Conservation (phyloP, 2,888 invertebrate species). For the Drosophila limbata region DNA sequence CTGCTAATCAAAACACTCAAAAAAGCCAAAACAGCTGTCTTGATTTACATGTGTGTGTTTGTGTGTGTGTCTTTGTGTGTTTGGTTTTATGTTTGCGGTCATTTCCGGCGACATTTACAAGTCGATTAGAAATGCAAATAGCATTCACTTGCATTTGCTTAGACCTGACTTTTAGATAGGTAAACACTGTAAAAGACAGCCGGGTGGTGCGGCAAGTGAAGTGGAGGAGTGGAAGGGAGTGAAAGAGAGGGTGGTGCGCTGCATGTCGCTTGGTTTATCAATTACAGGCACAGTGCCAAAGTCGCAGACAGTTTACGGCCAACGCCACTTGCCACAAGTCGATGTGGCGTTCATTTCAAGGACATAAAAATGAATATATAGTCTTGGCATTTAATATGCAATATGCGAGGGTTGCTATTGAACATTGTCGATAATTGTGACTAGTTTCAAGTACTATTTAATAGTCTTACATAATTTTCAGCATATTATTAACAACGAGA, state of each 20-base stretch:
- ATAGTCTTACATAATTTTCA: too few species aligned
- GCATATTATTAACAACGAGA: too few species aligned
- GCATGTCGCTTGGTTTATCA: slow-evolving; percentile 51
- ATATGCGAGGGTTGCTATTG: slow-evolving; percentile 33
- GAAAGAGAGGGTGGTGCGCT: neutral
- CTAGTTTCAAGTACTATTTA: neutral
- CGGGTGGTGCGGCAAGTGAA: neutral
- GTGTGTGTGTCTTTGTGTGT: slow-evolving; percentile 8
- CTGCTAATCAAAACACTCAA: slow-evolving; percentile 43
- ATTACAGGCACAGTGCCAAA: slow-evolving; percentile 56
- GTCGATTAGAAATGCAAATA: slow-evolving; percentile 76
- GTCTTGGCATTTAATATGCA: slow-evolving; percentile 60
- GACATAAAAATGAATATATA: slow-evolving; percentile 44
- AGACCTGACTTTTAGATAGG: slow-evolving; percentile 3
- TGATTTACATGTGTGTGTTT: neutral
- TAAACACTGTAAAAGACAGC: slow-evolving; percentile 6
- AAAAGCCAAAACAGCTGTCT: slow-evolving; percentile 11
- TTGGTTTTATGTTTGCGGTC: slow-evolving; percentile 50
- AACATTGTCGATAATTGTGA: neutral
- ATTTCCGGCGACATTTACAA: slow-evolving; percentile 62
- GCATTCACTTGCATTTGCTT: slow-evolving; percentile 62
- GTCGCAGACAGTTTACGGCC: slow-evolving; percentile 55
- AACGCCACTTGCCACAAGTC: slow-evolving; percentile 63
- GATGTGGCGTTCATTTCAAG: slow-evolving; percentile 59
- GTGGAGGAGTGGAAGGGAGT: neutral